These are phyloP conservation scores for Pseudocheirus occidentalis DNA, from an alignment of 2,797 vertebrate species.

Conservation along the genomic window DNA sequence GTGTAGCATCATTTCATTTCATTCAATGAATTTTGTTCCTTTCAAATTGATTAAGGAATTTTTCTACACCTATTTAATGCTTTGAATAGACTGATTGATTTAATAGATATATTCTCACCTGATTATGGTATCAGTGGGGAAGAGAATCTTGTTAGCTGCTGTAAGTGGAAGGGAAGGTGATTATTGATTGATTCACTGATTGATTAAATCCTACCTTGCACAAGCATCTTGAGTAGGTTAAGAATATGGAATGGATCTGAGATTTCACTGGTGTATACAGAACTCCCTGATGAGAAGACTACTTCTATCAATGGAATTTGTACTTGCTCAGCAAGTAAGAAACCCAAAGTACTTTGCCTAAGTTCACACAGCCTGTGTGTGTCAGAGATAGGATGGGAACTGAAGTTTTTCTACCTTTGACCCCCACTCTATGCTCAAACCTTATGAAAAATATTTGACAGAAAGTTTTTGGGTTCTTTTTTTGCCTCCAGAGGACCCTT, in stretches of 20 bases:
- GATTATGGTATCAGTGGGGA: neutral
- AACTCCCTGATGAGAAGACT: neutral
- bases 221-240: neutral
- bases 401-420: neutral
- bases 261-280: neutral
- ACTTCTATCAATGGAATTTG: neutral
- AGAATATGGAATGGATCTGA: neutral
- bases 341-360: neutral
- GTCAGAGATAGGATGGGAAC: neutral
- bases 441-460: neutral
- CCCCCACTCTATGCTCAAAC: neutral
- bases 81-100: neutral
- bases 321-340: no score
- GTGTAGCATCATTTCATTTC: neutral
- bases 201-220: neutral
- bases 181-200: neutral
- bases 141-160: neutral
- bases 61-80: neutral
- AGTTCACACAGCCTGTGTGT: neutral
- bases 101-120: neutral
- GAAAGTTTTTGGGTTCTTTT: neutral
- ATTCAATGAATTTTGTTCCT: neutral
- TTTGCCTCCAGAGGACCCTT: neutral
- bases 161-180: neutral
- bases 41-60: neutral